Percentiles rank a stretch among this genome's conserved stretches.
These are phyloP conservation scores for Sus cebifrons DNA, from an alignment of 2,797 vertebrate genomes.

Conservation along the genomic window DNA sequence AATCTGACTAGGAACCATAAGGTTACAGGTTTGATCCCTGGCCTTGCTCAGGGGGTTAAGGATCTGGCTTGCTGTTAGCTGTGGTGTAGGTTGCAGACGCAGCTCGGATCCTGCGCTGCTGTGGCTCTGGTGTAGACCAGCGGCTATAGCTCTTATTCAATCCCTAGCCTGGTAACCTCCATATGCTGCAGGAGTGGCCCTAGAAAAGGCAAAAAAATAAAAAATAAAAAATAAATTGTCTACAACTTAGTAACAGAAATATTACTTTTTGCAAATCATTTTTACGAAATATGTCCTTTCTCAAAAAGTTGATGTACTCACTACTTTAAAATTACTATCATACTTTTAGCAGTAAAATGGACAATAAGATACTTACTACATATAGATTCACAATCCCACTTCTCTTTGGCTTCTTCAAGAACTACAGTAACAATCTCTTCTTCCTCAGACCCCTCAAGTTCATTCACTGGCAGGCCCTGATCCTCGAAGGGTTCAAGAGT, in stretches of 20 bases:
- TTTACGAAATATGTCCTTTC: background rate
- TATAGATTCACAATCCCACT: conserved; percentile 99
- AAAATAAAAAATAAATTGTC: no score
- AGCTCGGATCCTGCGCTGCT: no score
- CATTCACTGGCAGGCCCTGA: conserved; percentile 89
- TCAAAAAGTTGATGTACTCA: background rate
- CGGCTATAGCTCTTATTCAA: no score
- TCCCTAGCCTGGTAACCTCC: no score
- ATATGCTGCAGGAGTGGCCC: no score
- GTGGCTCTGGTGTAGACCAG: no score
- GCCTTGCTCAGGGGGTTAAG: no score
- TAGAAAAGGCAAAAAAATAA: no score
- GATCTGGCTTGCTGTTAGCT: no score
- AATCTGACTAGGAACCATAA: no score
- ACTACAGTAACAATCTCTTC: conserved; percentile 93
- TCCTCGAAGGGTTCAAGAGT: conserved; percentile 92
- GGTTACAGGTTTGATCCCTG: no score
- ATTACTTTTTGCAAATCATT: conserved; percentile 37
- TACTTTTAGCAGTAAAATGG: background rate
- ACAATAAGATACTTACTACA: conserved; percentile 94
- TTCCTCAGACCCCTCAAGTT: conserved; percentile 92
- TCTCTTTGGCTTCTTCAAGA: conserved; percentile 92
- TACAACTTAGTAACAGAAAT: background rate
- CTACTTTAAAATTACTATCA: conserved; percentile 7
- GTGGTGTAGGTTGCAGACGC: no score